These are phyloP conservation scores for Colaptes auratus DNA, from an alignment of 2,113 vertebrate species.

Conservation along the genomic window DNA sequence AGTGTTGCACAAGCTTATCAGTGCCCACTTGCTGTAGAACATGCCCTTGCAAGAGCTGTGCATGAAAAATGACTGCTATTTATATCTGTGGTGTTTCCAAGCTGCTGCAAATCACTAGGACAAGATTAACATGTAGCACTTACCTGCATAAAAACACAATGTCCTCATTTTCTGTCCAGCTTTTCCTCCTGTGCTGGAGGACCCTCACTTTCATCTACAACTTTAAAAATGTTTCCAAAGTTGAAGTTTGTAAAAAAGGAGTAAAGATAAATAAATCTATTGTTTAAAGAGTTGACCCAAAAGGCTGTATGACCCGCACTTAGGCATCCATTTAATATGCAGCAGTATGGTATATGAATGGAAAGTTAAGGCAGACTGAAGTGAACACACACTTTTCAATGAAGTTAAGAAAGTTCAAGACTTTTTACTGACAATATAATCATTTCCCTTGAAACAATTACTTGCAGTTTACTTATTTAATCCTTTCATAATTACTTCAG, in stretches of 20 bases:
- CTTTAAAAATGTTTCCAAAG: background rate
- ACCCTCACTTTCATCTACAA: background rate
- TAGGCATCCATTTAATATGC: background rate
- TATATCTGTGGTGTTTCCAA: background rate
- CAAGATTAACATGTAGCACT: background rate
- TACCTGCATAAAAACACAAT: background rate
- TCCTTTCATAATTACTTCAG: conserved; percentile 19
- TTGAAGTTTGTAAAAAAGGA: background rate
- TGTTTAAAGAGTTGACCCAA: background rate
- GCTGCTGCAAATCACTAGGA: background rate
- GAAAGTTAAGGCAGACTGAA: background rate
- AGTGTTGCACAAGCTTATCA: conserved; percentile 13
- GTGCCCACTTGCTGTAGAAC: conserved; percentile 24
- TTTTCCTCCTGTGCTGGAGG: background rate
- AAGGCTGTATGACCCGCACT: background rate
- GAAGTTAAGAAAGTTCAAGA: background rate
- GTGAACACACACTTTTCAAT: background rate
- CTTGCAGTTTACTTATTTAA: conserved; percentile 43
- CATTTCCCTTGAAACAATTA: conserved; percentile 34
- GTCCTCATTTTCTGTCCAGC: background rate
- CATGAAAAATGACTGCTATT: background rate
- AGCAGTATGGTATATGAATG: background rate
- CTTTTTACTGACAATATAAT: background rate
- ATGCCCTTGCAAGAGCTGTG: background rate
- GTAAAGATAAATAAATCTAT: background rate